Evolutionary conservation across 2,888 invertebrate species (phyloP).

Genomic region (Teleiodes luculella): DNA sequence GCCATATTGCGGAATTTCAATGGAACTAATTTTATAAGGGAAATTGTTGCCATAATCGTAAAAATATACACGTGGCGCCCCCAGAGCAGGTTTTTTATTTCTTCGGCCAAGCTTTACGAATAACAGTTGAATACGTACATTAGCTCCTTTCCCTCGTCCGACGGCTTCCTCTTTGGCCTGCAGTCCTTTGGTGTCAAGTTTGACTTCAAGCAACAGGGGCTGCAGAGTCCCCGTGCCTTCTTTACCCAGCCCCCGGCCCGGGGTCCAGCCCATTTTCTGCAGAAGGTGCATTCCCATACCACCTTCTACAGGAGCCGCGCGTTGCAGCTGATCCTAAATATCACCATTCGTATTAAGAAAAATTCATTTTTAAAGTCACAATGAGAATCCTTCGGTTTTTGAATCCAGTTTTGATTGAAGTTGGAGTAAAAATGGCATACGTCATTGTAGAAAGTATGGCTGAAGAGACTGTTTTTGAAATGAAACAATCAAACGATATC

Average conservation of each 20-base stretch:
- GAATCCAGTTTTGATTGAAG: too few species aligned
- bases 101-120: too few species aligned
- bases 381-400: neutral
- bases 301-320: slow-evolving; percentile 93
- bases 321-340: slow-evolving; percentile 91
- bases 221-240: slow-evolving; percentile 94
- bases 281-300: slow-evolving; percentile 98
- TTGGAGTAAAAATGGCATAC: too few species aligned
- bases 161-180: slow-evolving; percentile 83
- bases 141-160: slow-evolving; percentile 1
- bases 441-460: too few species aligned
- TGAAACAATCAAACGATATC: too few species aligned
- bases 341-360: neutral
- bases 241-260: slow-evolving; percentile 97
- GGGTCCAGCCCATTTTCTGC: slow-evolving; percentile 99
- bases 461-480: too few species aligned
- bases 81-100: too few species aligned
- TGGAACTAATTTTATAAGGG: too few species aligned
- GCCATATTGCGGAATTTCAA: too few species aligned
- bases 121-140: neutral
- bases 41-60: too few species aligned
- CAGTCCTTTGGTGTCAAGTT: slow-evolving; percentile 95
- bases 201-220: slow-evolving; percentile 95
- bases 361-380: neutral
- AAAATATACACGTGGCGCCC: too few species aligned